These are phyloP conservation scores for Hydrocynus forskahlii DNA, from an alignment of 2,797 vertebrate genomes.

Conservation along the genomic window DNA sequence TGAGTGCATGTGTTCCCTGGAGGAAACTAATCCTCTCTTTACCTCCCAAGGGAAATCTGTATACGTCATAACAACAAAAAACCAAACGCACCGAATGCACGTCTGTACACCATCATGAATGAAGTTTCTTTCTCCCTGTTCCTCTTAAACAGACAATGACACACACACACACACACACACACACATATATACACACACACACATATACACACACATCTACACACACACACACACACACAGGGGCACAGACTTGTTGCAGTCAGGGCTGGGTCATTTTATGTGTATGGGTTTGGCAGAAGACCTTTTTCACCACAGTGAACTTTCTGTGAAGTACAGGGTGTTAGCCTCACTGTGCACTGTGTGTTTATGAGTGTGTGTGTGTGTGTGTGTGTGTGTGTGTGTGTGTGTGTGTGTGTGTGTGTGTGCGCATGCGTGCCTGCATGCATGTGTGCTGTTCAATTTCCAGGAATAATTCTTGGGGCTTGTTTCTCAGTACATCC, in stretches of 20 bases:
- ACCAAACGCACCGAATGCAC: constrained; percentile 2
- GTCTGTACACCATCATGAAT: constrained; percentile 7
- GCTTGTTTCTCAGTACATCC: constrained; percentile 30
- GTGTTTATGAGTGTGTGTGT: constrained; percentile 30
- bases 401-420: background rate
- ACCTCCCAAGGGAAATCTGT: constrained; percentile 28
- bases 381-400: constrained; percentile 37
- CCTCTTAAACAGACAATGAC: constrained; percentile 1
- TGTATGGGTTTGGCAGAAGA: constrained; percentile 30
- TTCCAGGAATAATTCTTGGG: constrained; percentile 40
- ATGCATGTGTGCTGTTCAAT: constrained; percentile 15
- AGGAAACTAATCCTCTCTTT: constrained; percentile 34
- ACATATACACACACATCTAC: too few species aligned
- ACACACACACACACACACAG: too few species aligned
- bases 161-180: constrained; percentile 52
- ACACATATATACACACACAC: constrained; percentile 55
- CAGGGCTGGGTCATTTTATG: constrained; percentile 28
- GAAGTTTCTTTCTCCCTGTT: constrained; percentile 18
- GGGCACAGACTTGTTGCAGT: constrained; percentile 29
- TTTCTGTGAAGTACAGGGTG: constrained; percentile 35
- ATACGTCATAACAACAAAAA: constrained; percentile 39
- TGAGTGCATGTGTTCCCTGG: constrained; percentile 28
- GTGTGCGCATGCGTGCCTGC: too few species aligned
- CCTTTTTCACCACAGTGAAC: constrained; percentile 29
- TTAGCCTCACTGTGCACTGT: background rate